Conservation (phyloP, 2,113 vertebrate species). For the Mus musculus region DNA sequence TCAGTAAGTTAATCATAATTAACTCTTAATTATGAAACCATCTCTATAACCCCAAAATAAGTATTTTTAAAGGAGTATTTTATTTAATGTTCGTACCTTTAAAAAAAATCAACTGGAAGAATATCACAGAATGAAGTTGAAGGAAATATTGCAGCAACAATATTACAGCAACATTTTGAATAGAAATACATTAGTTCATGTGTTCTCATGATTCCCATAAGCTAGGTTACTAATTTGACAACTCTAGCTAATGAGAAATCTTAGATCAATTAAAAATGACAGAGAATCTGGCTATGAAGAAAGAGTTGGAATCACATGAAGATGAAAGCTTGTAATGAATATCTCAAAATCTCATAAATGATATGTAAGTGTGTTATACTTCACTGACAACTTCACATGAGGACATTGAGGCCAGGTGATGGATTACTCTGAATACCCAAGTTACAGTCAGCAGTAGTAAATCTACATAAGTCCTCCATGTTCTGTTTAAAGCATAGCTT, state of each 20-base stretch:
- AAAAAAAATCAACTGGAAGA: not conserved
- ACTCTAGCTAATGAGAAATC: not conserved
- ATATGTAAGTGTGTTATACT: not conserved
- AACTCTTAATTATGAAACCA: not conserved
- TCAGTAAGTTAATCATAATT: too few species aligned
- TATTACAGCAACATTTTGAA: not conserved
- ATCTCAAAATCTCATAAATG: not conserved
- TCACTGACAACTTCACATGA: not conserved
- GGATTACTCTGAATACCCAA: not conserved
- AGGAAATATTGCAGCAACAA: not conserved
- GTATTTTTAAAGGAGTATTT: not conserved
- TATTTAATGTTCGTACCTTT: not conserved
- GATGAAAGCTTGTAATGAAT: not conserved
- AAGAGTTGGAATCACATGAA: not conserved
- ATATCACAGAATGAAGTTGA: not conserved
- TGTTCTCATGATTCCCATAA: not conserved
- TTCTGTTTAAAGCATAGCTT: not conserved
- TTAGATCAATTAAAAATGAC: slow-evolving; percentile 27
- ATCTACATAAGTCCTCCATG: not conserved
- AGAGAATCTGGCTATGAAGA: not conserved
- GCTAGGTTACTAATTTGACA: not conserved
- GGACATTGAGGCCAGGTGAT: not conserved
- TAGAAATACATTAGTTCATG: not conserved
- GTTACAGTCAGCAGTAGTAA: not conserved
- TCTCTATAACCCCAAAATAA: not conserved